Evolutionary conservation across 2,113 vertebrate genomes (phyloP).

Genomic region (Sceloporus tristichus): DNA sequence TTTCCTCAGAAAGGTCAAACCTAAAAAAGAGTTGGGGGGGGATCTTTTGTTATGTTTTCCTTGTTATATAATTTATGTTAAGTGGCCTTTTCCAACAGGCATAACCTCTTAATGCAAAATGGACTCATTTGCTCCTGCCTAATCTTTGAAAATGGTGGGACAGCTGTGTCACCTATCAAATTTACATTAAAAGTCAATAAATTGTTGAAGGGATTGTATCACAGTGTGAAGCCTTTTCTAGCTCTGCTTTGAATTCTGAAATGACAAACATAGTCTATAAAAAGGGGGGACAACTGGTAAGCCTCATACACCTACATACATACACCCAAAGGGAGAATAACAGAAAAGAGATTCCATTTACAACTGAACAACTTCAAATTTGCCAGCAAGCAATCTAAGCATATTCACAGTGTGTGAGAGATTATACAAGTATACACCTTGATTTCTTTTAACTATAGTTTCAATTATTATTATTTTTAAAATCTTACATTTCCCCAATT

Average conservation of each 20-base stretch:
- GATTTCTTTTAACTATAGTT: background rate
- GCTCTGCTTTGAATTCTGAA: slow-evolving; percentile 62
- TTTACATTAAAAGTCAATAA: slow-evolving; percentile 72
- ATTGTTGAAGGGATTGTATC: slow-evolving; percentile 72
- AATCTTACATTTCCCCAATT: slow-evolving; percentile 5
- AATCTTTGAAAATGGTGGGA: slow-evolving; percentile 54
- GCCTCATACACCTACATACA: slow-evolving; percentile 27
- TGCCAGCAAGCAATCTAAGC: background rate
- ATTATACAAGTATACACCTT: background rate
- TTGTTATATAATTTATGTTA: slow-evolving; percentile 28
- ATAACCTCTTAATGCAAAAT: slow-evolving; percentile 55
- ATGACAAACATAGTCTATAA: slow-evolving; percentile 41
- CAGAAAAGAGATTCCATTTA: background rate
- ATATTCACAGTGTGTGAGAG: background rate
- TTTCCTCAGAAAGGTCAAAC: background rate
- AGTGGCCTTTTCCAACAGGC: slow-evolving; percentile 56
- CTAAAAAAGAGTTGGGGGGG: background rate
- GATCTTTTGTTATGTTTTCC: background rate
- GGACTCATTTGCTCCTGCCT: slow-evolving; percentile 65
- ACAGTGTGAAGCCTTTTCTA: slow-evolving; percentile 58
- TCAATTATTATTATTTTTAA: too few relatives aligned
- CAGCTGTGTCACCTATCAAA: slow-evolving; percentile 61
- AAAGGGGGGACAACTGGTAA: slow-evolving; percentile 55
- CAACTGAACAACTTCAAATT: slow-evolving; percentile 17
- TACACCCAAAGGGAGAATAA: slow-evolving; percentile 43